Evolutionary conservation across 2,113 vertebrate genomes (phyloP).

Genomic region (Epinephelus moara): DNA sequence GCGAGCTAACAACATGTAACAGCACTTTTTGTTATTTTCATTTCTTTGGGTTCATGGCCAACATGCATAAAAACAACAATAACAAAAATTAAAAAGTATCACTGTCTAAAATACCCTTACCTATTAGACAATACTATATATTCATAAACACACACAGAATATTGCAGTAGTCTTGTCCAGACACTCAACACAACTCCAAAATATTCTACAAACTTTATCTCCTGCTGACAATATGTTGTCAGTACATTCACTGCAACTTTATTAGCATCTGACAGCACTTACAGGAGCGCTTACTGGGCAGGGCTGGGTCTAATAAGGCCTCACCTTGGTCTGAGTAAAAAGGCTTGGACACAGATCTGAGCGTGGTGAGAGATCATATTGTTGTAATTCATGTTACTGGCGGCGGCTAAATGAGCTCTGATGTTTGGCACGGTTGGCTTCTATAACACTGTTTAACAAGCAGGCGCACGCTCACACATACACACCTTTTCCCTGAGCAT

Average conservation of each 20-base stretch:
- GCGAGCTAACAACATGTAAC: neutral
- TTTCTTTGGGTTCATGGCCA: neutral
- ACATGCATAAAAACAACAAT: neutral
- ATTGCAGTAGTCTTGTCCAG: neutral
- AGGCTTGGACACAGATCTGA: constrained; percentile 76
- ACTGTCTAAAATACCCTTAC: neutral
- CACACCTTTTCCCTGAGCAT: constrained; percentile 9
- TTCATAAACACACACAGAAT: neutral
- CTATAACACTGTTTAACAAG: constrained; percentile 63
- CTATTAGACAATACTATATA: neutral
- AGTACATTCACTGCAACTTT: constrained; percentile 51
- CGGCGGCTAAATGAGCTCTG: constrained; percentile 64
- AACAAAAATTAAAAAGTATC: neutral
- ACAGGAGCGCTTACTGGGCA: constrained; percentile 59
- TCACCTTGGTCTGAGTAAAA: constrained; percentile 25
- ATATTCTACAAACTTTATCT: constrained; percentile 14
- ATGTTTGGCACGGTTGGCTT: constrained; percentile 52
- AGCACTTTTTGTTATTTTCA: neutral
- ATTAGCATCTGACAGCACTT: constrained; percentile 79
- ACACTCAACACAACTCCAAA: neutral
- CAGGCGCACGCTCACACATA: constrained; percentile 8
- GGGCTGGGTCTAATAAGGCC: constrained; percentile 47
- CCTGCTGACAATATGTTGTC: constrained; percentile 24
- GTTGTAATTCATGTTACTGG: constrained; percentile 69
- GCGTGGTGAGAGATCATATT: constrained; percentile 52